Evolutionary conservation across 2,888 invertebrate species (phyloP), one percentile per base, ranked within the genome.

Genomic region (Ypsolopha sequella): DNA sequence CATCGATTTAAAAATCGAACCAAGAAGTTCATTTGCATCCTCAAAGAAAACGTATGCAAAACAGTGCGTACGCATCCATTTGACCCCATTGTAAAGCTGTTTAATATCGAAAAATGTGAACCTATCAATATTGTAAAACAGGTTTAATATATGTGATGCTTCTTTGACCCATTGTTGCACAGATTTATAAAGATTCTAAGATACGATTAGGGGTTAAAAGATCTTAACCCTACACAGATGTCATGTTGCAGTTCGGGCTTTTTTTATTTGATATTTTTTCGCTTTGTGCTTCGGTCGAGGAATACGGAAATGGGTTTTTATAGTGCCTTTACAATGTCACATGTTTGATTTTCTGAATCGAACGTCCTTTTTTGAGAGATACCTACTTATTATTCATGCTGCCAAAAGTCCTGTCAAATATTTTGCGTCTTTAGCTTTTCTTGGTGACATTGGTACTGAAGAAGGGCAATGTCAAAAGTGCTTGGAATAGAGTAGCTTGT

Each of bases 61-160:
- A 80, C 68, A 65, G 51, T 41, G 59, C 60, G 36, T 38, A 24
- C 45, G 63, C 63, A 63, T 62, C 67, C 68, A 74, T 75, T 71
- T 70, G 59, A 66, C 71, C 65, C 67, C 62, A 70, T 80, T 79
- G 76, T 75, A 61, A 63, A 8, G 53, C 61, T 63, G 70, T 78
- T 82, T 76, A 76, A 78, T 78, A 82, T 81, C 74, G 76, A 61
- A 73, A 72, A 52, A 50, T 53, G 38, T 70, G 68, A 64, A 63
- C 65, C 75, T 74, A 81, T 85, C 82, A 81, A 86, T 85, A 51
- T 72, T 76, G 72, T 73, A 70, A 80, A 85, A 85, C 85, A 79
- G 85, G 86, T 85, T 85, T 79, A 71, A 76, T 71, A 73, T 70
- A 63, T 74, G 71, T 66, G 75, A 73, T 69, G 68, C 63, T 61